These are phyloP conservation scores for Zingel zingel DNA, from an alignment of 2,113 vertebrate genomes.

Conservation along the genomic window DNA sequence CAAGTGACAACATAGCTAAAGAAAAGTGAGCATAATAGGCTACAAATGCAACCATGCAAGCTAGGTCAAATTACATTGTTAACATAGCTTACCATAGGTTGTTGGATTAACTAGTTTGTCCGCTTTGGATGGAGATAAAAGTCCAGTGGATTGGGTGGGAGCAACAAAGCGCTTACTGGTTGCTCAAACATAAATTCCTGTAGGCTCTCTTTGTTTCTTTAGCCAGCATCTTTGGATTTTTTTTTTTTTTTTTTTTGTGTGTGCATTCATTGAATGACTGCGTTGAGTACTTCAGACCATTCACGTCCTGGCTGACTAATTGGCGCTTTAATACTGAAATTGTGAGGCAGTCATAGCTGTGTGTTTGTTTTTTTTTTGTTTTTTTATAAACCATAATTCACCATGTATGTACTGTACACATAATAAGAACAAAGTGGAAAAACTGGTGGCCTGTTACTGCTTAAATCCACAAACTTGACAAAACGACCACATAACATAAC, in stretches of 20 bases:
- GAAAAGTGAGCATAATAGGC: neutral
- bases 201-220: too few species aligned
- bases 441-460: conserved; percentile 16
- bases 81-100: neutral
- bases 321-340: too few species aligned
- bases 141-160: neutral
- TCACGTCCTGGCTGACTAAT: too few species aligned
- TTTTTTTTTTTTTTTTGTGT: too few species aligned
- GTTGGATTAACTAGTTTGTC: neutral
- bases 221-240: too few species aligned
- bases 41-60: neutral
- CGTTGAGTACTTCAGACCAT: too few species aligned
- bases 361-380: too few species aligned
- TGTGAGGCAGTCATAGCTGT: too few species aligned
- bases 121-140: neutral
- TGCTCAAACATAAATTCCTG: too few species aligned
- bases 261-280: too few species aligned
- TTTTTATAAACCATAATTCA: neutral
- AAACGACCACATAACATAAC: conserved; percentile 52
- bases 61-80: neutral
- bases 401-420: conserved; percentile 1
- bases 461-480: conserved; percentile 35
- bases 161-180: neutral
- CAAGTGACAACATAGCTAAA: neutral
- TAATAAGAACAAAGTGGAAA: conserved; percentile 30